A percentile compares a stretch with the other conserved stretches of the same genome.
phyloP scores from a whole-genome alignment of 2,113 vertebrate genomes.

The Melanostigma gelatinosum region DNA sequence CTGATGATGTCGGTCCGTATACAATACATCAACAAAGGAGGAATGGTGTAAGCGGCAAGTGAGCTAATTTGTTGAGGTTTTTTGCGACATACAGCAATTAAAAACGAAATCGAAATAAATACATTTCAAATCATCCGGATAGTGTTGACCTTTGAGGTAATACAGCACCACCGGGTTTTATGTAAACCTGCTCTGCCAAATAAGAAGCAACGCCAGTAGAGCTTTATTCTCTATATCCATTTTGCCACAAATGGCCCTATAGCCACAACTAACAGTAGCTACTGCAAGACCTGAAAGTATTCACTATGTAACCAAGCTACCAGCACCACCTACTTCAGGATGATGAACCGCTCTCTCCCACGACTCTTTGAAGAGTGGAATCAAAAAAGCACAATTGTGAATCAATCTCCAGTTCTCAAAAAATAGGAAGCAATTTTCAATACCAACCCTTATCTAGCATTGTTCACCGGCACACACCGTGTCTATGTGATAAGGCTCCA shows the following conservation, averaged over 20 bases:
- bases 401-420: background rate
- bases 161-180: no score
- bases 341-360: background rate
- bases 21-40: background rate
- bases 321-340: no score
- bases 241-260: background rate
- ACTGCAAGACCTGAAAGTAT: background rate
- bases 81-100: background rate
- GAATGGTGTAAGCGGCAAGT: background rate
- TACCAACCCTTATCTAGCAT: background rate
- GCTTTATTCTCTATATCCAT: background rate
- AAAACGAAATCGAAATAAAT: slow-evolving; percentile 3
- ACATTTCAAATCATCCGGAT: background rate
- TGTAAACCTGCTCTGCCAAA: background rate
- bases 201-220: background rate
- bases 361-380: background rate
- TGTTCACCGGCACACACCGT: background rate
- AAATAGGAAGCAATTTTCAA: background rate
- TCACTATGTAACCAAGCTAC: background rate
- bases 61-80: slow-evolving; percentile 12
- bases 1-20: background rate
- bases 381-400: background rate
- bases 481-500: background rate
- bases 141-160: background rate
- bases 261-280: background rate